Conservation (phyloP, 2,797 vertebrate genomes). For the Denticeps clupeoides region DNA sequence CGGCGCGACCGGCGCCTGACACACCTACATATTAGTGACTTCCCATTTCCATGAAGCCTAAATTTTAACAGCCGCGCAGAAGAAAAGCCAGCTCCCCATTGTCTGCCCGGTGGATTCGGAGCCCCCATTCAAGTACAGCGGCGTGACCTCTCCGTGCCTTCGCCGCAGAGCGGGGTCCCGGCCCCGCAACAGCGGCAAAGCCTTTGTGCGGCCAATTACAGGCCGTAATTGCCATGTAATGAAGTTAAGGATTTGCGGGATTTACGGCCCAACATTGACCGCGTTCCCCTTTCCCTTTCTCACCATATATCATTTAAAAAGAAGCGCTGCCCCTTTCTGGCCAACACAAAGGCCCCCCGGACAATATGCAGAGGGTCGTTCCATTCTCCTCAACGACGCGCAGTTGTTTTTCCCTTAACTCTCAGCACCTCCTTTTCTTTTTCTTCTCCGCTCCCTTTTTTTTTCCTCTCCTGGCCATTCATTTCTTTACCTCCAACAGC, state of each 20-base stretch:
- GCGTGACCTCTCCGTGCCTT: conserved; percentile 30
- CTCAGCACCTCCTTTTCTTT: conserved; percentile 30
- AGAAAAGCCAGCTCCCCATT: conserved; percentile 16
- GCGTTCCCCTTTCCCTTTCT: conserved; percentile 42
- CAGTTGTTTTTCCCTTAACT: conserved; percentile 41
- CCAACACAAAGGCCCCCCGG: conserved; percentile 55
- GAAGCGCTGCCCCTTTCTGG: conserved; percentile 41
- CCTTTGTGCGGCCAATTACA: conserved; percentile 58
- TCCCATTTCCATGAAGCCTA: conserved; percentile 41
- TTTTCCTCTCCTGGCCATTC: not conserved
- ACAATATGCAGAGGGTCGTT: conserved; percentile 69
- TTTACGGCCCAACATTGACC: conserved; percentile 65
- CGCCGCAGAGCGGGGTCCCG: conserved; percentile 14
- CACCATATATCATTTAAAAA: conserved; percentile 50
- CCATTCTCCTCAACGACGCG: conserved; percentile 55
- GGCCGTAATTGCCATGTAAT: conserved; percentile 66
- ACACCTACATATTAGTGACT: conserved; percentile 56
- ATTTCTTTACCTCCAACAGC: conserved; percentile 16
- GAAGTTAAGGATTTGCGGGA: conserved; percentile 76
- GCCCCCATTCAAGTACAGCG: conserved; percentile 25
- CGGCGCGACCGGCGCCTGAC: conserved; percentile 8
- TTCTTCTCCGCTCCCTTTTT: not conserved
- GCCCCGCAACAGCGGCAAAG: conserved; percentile 31
- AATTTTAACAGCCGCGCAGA: conserved; percentile 20
- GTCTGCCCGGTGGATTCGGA: conserved; percentile 18